These are phyloP conservation scores for Ips nitidus DNA, from an alignment of 1,140 invertebrate species.

Conservation along the genomic window DNA sequence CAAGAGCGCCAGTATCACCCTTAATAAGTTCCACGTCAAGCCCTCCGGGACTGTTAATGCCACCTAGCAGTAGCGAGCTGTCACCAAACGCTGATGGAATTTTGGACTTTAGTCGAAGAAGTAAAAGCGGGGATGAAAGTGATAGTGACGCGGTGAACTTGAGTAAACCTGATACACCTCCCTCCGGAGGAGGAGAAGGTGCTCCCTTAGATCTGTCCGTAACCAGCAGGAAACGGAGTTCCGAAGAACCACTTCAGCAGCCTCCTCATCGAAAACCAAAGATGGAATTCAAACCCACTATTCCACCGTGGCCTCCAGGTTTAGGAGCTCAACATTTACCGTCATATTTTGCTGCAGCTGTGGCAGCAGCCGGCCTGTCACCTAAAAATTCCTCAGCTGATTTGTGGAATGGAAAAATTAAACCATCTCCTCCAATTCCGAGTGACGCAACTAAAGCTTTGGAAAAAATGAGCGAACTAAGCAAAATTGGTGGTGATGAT, in stretches of 20 bases:
- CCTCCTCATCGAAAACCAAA: constrained; percentile 66
- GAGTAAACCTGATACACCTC: constrained; percentile 60
- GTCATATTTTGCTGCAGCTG: constrained; percentile 74
- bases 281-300: constrained; percentile 60
- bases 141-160: constrained; percentile 68
- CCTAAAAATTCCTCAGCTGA: constrained; percentile 63
- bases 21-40: constrained; percentile 62
- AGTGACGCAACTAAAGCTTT: constrained; percentile 83
- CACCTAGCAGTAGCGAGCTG: constrained; percentile 52
- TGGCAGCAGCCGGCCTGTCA: constrained; percentile 70
- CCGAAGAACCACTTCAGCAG: constrained; percentile 64
- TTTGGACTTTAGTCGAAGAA: constrained; percentile 74
- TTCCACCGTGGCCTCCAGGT: constrained; percentile 75
- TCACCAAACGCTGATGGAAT: constrained; percentile 60
- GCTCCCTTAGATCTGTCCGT: constrained; percentile 80
- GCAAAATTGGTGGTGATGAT: constrained; percentile 77
- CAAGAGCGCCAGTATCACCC: constrained; percentile 59
- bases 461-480: constrained; percentile 90
- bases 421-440: constrained; percentile 64
- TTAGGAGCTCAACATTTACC: constrained; percentile 75
- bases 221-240: constrained; percentile 68
- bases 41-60: constrained; percentile 53
- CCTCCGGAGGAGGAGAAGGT: constrained; percentile 63
- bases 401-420: constrained; percentile 81
- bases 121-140: constrained; percentile 52